Evolutionary conservation across 2,113 vertebrate genomes (phyloP).

Genomic region (Vulpes ferrilata): DNA sequence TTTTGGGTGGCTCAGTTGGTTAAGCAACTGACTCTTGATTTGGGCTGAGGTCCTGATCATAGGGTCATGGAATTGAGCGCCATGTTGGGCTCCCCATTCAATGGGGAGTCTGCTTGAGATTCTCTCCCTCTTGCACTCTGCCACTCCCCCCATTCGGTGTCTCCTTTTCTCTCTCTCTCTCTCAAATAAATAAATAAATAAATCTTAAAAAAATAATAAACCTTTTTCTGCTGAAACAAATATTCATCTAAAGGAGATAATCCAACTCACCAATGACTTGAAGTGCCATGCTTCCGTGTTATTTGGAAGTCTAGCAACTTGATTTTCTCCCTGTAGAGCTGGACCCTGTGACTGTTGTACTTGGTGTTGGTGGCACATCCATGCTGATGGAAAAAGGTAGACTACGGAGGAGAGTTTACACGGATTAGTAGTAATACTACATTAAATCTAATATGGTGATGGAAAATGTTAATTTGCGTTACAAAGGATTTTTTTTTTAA

Average conservation of each 20-base stretch:
- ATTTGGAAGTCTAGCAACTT: conserved; percentile 91
- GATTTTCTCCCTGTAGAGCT: conserved; percentile 93
- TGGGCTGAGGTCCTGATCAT: background rate
- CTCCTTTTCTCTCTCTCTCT: background rate
- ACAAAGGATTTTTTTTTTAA: background rate
- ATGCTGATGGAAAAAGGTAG: conserved; percentile 92
- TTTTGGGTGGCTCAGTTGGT: background rate
- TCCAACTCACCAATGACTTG: conserved; percentile 76
- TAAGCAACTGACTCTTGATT: background rate
- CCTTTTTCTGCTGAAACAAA: background rate
- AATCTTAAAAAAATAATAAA: background rate
- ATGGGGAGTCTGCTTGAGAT: background rate
- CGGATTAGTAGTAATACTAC: background rate
- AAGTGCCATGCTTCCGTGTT: conserved; percentile 91
- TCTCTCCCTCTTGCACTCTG: background rate
- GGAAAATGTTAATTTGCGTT: background rate
- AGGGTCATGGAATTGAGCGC: background rate
- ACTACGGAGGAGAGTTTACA: conserved; percentile 81
- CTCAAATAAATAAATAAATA: background rate
- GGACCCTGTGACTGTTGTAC: conserved; percentile 92
- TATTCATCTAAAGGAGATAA: background rate
- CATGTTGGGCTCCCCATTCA: background rate
- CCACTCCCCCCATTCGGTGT: too few relatives aligned
- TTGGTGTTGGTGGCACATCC: conserved; percentile 90
- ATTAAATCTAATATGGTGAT: background rate